Evolutionary conservation across 2,797 vertebrate genomes (phyloP).

Genomic region (Calcarius lapponicus): DNA sequence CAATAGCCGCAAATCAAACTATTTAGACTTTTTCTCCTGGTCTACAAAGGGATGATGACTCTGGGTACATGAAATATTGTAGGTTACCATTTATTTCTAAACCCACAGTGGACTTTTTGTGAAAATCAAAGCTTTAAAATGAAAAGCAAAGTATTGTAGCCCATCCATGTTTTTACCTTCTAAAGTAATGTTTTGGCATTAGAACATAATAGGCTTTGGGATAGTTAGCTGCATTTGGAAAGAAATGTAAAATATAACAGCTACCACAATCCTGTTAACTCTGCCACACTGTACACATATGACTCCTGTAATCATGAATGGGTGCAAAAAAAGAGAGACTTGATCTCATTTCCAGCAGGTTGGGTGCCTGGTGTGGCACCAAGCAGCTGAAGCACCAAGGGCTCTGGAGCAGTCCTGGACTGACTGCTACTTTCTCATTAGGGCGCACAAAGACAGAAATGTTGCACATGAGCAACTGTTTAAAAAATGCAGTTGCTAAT

Average conservation of each 20-base stretch:
- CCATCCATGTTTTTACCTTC: neutral
- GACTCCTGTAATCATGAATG: neutral
- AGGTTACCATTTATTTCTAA: neutral
- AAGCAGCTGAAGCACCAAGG: accelerated
- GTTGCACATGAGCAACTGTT: neutral
- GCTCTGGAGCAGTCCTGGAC: neutral
- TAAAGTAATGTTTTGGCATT: neutral
- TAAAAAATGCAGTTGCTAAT: slow-evolving; percentile 15
- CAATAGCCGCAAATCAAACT: neutral
- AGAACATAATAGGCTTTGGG: neutral
- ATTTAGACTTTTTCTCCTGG: neutral
- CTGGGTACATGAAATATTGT: neutral
- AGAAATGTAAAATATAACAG: neutral
- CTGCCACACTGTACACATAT: neutral
- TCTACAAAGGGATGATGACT: neutral
- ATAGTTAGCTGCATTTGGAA: neutral
- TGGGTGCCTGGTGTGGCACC: neutral
- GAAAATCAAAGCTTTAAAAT: neutral
- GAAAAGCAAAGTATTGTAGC: neutral
- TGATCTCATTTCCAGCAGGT: neutral
- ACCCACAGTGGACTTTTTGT: neutral
- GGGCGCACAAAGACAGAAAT: neutral
- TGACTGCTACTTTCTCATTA: neutral
- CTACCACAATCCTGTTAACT: neutral
- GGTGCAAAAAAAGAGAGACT: neutral